Evolutionary conservation across 1,140 invertebrate genomes (phyloP).

Genomic region (Caenorhabditis remanei): DNA sequence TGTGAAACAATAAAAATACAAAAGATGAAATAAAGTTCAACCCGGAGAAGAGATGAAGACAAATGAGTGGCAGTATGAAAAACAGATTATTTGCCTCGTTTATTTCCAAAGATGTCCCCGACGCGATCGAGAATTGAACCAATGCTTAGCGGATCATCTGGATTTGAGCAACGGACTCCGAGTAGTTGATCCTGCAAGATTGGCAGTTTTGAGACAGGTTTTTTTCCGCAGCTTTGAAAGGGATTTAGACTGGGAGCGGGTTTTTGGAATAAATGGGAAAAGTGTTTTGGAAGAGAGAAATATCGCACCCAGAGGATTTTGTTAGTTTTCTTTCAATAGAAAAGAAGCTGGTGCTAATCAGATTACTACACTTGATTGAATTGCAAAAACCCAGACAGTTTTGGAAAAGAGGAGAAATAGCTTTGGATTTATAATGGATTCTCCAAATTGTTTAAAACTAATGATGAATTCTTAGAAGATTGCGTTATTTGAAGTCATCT

Average conservation of each 20-base stretch:
- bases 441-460: too few relatives aligned
- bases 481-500: too few relatives aligned
- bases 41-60: conserved; percentile 29
- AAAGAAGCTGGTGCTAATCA: too few relatives aligned
- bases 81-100: conserved; percentile 52
- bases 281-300: background rate
- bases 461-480: too few relatives aligned
- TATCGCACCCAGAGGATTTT: too few relatives aligned
- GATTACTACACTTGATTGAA: too few relatives aligned
- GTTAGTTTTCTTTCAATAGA: too few relatives aligned
- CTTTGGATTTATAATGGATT: too few relatives aligned
- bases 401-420: too few relatives aligned
- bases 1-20: background rate
- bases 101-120: conserved; percentile 69
- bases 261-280: background rate
- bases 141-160: conserved; percentile 72
- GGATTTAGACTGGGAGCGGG: background rate
- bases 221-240: background rate
- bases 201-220: background rate
- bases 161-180: conserved; percentile 71
- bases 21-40: conserved; percentile 13
- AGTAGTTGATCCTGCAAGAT: conserved; percentile 69
- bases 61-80: background rate
- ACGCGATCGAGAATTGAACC: conserved; percentile 69
- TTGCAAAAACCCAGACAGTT: too few relatives aligned